Evolutionary conservation across 1,140 invertebrate genomes (phyloP).

Genomic region (Drosophila nikananu): DNA sequence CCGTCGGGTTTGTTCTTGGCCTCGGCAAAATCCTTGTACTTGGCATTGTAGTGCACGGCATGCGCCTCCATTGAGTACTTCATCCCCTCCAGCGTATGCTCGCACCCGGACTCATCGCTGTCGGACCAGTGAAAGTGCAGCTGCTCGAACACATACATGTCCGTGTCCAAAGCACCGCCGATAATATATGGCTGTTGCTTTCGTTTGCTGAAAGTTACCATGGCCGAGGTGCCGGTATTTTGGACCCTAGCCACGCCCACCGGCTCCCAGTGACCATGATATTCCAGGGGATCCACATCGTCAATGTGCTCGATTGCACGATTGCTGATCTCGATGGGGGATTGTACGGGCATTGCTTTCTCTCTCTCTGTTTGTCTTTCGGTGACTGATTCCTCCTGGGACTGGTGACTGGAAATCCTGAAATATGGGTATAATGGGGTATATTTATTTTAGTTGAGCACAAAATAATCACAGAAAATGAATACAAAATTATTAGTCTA

Average conservation of each 20-base stretch:
- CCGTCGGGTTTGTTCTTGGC: constrained; percentile 91
- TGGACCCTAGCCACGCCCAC: constrained; percentile 80
- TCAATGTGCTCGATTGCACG: constrained; percentile 86
- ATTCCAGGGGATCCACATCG: constrained; percentile 86
- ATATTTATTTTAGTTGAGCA: neutral
- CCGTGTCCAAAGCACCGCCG: constrained; percentile 88
- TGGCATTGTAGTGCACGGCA: constrained; percentile 92
- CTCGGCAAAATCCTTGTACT: constrained; percentile 89
- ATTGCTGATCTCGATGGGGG: constrained; percentile 86
- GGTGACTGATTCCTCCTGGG: constrained; percentile 4
- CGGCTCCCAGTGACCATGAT: constrained; percentile 86
- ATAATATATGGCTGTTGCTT: constrained; percentile 83
- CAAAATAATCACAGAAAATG: neutral
- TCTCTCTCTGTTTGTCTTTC: neutral
- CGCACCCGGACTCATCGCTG: constrained; percentile 89
- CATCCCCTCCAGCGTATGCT: constrained; percentile 90
- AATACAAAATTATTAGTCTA: neutral
- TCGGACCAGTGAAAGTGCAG: constrained; percentile 94
- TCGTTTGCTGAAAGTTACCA: constrained; percentile 83
- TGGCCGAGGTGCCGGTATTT: constrained; percentile 84
- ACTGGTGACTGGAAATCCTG: constrained; percentile 2
- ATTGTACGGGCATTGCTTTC: constrained; percentile 85
- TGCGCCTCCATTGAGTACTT: constrained; percentile 91
- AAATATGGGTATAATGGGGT: neutral
- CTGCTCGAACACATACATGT: constrained; percentile 90